phyloP scores from a whole-genome alignment of 2,888 invertebrate genomes.

The Notodonta ziczac region DNA sequence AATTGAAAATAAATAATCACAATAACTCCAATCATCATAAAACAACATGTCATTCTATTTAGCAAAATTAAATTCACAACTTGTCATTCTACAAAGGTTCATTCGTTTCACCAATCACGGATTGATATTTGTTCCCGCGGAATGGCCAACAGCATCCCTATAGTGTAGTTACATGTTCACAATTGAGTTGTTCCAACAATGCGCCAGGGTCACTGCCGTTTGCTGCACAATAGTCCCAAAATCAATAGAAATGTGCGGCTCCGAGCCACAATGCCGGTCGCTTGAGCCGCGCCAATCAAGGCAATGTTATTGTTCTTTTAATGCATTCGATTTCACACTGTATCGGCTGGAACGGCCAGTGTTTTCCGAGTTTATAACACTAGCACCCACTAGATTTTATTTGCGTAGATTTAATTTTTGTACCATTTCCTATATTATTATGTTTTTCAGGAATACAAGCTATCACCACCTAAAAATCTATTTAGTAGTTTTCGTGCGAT shows the following conservation, averaged over 20 bases:
- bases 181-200: slow-evolving; percentile 44
- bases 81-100: not conserved
- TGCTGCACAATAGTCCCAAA: slow-evolving; percentile 52
- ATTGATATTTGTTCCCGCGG: slow-evolving; percentile 1
- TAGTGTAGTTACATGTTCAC: slow-evolving; percentile 37
- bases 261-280: slow-evolving; percentile 43
- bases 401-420: too few relatives aligned
- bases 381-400: too few relatives aligned
- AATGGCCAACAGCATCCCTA: slow-evolving; percentile 23
- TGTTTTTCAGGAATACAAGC: too few relatives aligned
- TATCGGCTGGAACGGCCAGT: slow-evolving; percentile 10
- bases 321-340: slow-evolving; percentile 34
- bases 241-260: slow-evolving; percentile 53
- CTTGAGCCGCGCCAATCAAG: slow-evolving; percentile 33
- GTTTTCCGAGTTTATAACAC: slow-evolving; percentile 8
- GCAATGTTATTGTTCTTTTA: slow-evolving; percentile 51
- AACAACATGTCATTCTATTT: not conserved
- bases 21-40: not conserved
- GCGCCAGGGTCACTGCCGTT: slow-evolving; percentile 48
- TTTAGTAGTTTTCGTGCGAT: too few relatives aligned
- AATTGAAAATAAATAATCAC: too few relatives aligned
- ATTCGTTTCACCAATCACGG: not conserved
- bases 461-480: too few relatives aligned
- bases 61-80: not conserved
- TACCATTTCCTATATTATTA: too few relatives aligned